Evolutionary conservation across 2,113 vertebrate genomes (phyloP).

Genomic region (Megaceryle torquata): DNA sequence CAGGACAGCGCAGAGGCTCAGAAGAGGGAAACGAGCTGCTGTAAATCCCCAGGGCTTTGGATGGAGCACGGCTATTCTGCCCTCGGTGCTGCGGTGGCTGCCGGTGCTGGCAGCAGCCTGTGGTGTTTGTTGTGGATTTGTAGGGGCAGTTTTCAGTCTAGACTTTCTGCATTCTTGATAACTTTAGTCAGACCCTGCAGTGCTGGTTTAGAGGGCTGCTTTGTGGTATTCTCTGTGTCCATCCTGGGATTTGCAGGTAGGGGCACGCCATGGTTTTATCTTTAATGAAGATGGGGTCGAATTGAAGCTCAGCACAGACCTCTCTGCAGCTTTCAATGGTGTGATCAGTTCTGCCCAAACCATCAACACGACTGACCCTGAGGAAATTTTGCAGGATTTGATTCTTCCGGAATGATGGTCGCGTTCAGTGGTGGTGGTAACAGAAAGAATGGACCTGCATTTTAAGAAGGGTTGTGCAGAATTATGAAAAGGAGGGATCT

Average conservation of each 20-base stretch:
- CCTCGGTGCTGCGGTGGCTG: background rate
- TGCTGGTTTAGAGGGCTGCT: background rate
- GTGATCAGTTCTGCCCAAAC: background rate
- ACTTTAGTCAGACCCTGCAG: background rate
- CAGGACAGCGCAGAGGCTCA: background rate
- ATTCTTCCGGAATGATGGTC: background rate
- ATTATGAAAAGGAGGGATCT: background rate
- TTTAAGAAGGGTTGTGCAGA: background rate
- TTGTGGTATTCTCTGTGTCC: background rate
- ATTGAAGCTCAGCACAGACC: background rate
- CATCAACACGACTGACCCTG: rapidly evolving
- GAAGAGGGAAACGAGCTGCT: background rate
- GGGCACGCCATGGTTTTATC: background rate
- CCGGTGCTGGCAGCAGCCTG: rapidly evolving
- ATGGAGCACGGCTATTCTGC: rapidly evolving
- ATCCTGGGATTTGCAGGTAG: background rate
- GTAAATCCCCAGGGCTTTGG: background rate
- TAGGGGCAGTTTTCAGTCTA: background rate
- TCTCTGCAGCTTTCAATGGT: background rate
- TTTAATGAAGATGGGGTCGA: background rate
- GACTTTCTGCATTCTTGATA: background rate
- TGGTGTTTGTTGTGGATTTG: background rate
- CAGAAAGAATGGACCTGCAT: background rate
- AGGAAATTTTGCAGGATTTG: background rate
- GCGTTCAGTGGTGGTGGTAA: background rate